Base-by-base conservation (phyloP, 1,140 invertebrate genomes). In the Steinernema khuongi region DNA sequence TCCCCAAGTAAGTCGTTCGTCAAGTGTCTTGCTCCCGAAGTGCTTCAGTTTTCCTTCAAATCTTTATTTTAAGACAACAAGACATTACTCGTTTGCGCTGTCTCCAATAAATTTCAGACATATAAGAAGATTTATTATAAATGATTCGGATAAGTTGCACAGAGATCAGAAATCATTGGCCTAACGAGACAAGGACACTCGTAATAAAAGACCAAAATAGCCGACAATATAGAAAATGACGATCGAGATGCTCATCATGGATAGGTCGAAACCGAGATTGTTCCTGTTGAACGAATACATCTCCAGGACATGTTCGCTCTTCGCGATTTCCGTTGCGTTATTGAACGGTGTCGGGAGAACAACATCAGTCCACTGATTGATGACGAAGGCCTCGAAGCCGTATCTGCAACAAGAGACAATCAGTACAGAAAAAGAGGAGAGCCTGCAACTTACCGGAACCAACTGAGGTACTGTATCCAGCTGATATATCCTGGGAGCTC, bases 351-450 rank as follows among this genome's bases (percentile, higher is more conserved):
- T 66, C 4, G 50, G 14, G 50, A n/a, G n/a, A n/a, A n/a, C n/a
- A n/a, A 82, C 72, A 19, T 43, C 30, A 0, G 41, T 30, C 83
- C 83, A 84, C 70, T 84, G 83, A 30, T 81, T 81, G 30, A 84
- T 85, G 14, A 83, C 76, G 18, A 84, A 44, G 17, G 79, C 81
- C 71, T 84, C 83, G 50, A 84, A 84, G 7, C 84, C 83, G 31
- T 82, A 83, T 71, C 79, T 81, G 68, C 41, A 80, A 43, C 4
- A n/a, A 22, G 1, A 79, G 50, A 60, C 28, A 19, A 67, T 1
- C 30, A 18, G 75, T 7, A 11, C 30, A 14, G 2, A 4, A 14
- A 26, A 1, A 43, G 80, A 19, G 31, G 2, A 19, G 19, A 11
- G 14, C 4, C 30, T 22, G 22, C 18, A 0, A 2, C 31, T 18